Percentiles rank a stretch among this genome's conserved stretches.
These are phyloP conservation scores for Odontocerum albicorne DNA, from an alignment of 2,888 invertebrate species.

Conservation along the genomic window DNA sequence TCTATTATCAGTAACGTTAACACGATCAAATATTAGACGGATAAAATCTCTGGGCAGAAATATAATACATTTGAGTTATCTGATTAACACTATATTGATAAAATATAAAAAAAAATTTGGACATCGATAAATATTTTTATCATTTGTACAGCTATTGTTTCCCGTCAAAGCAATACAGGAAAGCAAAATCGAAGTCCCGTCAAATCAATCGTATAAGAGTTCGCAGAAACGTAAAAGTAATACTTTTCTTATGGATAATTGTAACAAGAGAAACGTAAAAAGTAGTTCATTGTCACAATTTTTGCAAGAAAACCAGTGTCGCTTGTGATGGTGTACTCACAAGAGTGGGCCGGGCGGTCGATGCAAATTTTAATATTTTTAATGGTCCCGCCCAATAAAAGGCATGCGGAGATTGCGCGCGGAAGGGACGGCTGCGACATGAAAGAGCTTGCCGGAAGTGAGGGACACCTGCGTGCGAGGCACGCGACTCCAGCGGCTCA, in stretches of 20 bases:
- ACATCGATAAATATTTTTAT: too few species aligned
- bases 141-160: too few species aligned
- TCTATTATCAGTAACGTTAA: too few species aligned
- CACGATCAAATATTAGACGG: too few species aligned
- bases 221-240: too few species aligned
- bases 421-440: slow-evolving; percentile 4
- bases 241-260: slow-evolving; percentile 5
- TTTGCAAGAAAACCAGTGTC: slow-evolving; percentile 2
- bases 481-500: slow-evolving; percentile 28
- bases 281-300: background rate
- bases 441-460: slow-evolving; percentile 29
- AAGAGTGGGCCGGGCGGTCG: slow-evolving; percentile 24
- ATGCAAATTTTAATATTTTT: slow-evolving; percentile 31
- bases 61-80: too few species aligned
- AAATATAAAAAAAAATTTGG: too few species aligned
- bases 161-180: too few species aligned
- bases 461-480: slow-evolving; percentile 31
- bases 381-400: slow-evolving; percentile 8
- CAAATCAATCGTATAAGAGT: too few species aligned
- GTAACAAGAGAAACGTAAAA: background rate
- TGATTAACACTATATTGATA: too few species aligned
- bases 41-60: too few species aligned
- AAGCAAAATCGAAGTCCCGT: too few species aligned
- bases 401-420: slow-evolving; percentile 9
- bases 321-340: background rate